Conservation (phyloP, 2,113 vertebrate species). For the Alces alces region DNA sequence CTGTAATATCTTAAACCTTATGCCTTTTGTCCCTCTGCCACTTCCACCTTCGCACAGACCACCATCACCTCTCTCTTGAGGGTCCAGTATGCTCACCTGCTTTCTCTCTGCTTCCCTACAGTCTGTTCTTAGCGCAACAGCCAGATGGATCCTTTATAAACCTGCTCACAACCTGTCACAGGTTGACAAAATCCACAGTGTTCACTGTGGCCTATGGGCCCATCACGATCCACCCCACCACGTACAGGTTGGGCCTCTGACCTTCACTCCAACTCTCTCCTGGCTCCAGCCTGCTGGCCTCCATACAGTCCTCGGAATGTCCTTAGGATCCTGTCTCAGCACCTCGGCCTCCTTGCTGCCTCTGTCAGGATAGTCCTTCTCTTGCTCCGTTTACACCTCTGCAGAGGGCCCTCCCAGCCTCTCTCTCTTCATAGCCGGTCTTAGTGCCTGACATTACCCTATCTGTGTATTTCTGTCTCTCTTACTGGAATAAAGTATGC, state of each 20-base stretch:
- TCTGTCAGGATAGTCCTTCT: background rate
- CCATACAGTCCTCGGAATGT: background rate
- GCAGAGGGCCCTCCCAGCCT: background rate
- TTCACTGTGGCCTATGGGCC: background rate
- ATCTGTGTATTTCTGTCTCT: background rate
- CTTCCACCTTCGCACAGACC: background rate
- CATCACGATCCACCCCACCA: rapidly evolving
- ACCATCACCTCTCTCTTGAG: background rate
- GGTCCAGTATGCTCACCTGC: background rate
- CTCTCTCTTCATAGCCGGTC: background rate
- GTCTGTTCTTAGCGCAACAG: background rate
- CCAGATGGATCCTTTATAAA: background rate
- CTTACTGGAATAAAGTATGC: background rate
- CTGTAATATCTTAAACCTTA: background rate
- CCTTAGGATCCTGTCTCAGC: background rate
- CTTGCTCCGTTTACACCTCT: background rate
- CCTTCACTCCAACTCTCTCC: background rate
- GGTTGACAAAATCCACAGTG: rapidly evolving
- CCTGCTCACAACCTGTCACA: too few relatives aligned
- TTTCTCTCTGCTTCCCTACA: background rate
- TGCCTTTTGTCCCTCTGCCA: background rate
- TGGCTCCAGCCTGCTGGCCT: background rate
- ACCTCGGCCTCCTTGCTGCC: background rate
- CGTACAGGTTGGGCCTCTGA: background rate
- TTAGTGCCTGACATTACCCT: background rate